Base-by-base conservation (phyloP, 1,140 invertebrate species). In the Geopemphigus sp. region DNA sequence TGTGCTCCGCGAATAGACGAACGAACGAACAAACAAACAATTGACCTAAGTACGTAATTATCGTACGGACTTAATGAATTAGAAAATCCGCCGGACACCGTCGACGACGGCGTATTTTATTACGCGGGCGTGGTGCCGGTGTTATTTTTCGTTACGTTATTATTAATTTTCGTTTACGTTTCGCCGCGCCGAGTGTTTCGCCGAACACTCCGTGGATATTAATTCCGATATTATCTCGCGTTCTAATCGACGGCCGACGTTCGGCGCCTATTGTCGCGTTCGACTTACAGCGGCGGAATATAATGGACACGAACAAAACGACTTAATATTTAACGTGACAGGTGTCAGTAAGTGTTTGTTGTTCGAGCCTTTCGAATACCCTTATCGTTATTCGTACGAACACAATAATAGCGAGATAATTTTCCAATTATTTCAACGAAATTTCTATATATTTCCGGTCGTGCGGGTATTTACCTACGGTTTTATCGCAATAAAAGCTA, bases 1-100 rank as follows among this genome's bases (percentile, higher is more conserved):
- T 78, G 17, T 61, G 73, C 73, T 78, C 29, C n/a, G 56, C 61
- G 61, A 76, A 76, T 61, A 76, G 61, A 17, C 17, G 47, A 57
- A 74, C 22, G 45, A 74, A n/a, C 10, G 29, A 73, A 73, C 22
- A 61, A 56, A 73, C 24, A 73, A 39, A 74, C 50, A 54, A 32
- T 59, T 57, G 54, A 57, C 32, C 57, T 39, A 68, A 24, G 24
- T 45, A 32, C n/a, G 12, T 22, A 19, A 1, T 1, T 10, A 15
- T 19, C 17, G 22, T 64, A n/a, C 24, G 61, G n/a, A 39, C 29
- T 64, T 32, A 39, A 76, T 61, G 73, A 76, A 76, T 59, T 59
- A 59, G 61, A 76, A 76, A n/a, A n/a, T n/a, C 45, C 54, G 53
- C 54, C 45, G 54, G 29, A 76, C 53, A 45, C 59, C 26, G 47